Base-by-base conservation (phyloP, 2,888 invertebrate genomes). In the Heliothis peltigera region DNA sequence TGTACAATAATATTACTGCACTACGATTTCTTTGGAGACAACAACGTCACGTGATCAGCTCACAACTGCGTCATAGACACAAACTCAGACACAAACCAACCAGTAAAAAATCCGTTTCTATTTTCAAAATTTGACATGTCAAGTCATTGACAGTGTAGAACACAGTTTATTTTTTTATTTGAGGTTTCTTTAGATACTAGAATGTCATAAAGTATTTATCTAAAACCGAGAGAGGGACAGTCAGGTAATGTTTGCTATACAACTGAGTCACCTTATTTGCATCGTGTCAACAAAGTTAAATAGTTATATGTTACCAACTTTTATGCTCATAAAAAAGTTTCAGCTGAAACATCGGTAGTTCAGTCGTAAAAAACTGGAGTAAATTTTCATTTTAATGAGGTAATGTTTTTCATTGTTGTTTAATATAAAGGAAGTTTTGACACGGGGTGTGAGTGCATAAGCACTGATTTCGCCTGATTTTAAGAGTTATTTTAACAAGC, bases 1-100 rank as follows among this genome's bases (percentile, higher is more conserved):
- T 57, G 53, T 47, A 52, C 5, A 35, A 25, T 80, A 81, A 80
- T 83, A 65, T 52, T 39, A 70, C 54, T 51, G 68, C 68, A 18
- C 59, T 15, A 54, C 19, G 54, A 42, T 60, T 68, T 54, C 42
- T 28, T 60, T 10, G 39, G 4, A 21, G 7, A 42, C 18, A 21
- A n/a, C 32, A n/a, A 12, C 39, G 35, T 55, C 39, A 56, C 15
- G 17, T 19, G 28, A 17, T n/a, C 15, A 12, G 5, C 1, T 18
- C 15, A 35, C 10, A 6, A 17, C 12, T 25, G 17, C 19, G n/a
- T 70, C 46, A 44, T 60, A 18, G 6, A n/a, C 8, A 17, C 6
- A 12, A 8, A 28, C 55, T 2, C 53, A 18, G 6, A n/a, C 8
- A 17, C 6, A 12, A 8, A 28, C 55, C 4, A 19, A 60, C 12